A percentile compares a stretch with the other conserved stretches of the same genome.
Conservation (phyloP, 2,113 vertebrate genomes). For the Nanger granti region DNA sequence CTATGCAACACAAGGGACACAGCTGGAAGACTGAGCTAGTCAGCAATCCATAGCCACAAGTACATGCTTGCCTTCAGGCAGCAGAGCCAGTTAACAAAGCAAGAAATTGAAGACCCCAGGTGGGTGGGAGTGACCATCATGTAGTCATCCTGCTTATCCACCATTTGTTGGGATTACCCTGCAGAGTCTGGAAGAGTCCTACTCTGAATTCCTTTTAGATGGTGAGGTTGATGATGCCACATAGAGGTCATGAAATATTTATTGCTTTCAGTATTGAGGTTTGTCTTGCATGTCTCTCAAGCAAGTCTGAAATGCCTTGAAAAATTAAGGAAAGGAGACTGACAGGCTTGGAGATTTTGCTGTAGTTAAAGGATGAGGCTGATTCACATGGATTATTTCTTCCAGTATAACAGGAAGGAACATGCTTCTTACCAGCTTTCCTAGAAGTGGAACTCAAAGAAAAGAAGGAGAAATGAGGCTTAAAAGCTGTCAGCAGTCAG, state of each 20-base stretch:
- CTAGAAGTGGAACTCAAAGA: neutral
- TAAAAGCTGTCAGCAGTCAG: neutral
- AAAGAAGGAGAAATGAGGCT: neutral
- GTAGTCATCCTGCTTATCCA: neutral
- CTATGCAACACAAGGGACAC: neutral
- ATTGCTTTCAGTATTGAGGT: neutral
- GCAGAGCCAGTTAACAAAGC: neutral
- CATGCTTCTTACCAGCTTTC: neutral
- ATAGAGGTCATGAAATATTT: accelerated
- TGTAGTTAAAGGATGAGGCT: neutral
- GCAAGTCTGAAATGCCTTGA: neutral
- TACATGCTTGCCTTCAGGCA: neutral
- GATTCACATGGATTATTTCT: neutral
- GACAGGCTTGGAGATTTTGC: neutral
- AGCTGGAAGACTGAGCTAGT: neutral
- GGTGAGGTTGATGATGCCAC: neutral
- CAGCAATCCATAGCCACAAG: neutral
- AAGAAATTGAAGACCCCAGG: neutral
- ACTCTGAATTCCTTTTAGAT: neutral
- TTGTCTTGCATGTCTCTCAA: neutral
- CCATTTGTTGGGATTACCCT: neutral
- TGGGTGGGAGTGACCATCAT: neutral
- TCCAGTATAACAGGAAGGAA: neutral
- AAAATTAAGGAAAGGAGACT: neutral
- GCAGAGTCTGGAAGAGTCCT: neutral